Percentiles rank a stretch among this genome's conserved stretches.
Conservation (phyloP, 2,888 invertebrate genomes). For the Terebella lapidaria region DNA sequence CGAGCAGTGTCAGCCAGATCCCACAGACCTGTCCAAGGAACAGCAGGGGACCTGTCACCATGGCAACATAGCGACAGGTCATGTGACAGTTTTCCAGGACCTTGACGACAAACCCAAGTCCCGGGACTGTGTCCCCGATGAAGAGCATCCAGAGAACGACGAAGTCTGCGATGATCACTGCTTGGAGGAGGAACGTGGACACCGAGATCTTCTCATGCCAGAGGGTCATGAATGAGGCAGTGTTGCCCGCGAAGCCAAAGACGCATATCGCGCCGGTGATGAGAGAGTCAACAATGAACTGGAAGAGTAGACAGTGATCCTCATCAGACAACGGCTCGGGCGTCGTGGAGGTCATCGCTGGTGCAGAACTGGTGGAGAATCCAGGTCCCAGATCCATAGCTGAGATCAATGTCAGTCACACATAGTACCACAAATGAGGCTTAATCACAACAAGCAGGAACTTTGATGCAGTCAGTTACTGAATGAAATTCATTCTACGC, state of each 20-base stretch:
- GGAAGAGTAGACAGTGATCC: conserved; percentile 15
- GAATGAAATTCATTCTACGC: too few relatives aligned
- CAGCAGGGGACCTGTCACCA: conserved; percentile 19
- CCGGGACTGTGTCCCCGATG: conserved; percentile 18
- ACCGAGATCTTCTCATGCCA: conserved; percentile 11
- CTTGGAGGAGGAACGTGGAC: conserved; percentile 17
- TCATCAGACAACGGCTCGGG: too few relatives aligned
- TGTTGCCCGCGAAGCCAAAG: conserved; percentile 16
- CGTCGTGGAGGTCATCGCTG: too few relatives aligned
- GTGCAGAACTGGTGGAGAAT: too few relatives aligned
- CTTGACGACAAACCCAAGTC: conserved; percentile 11
- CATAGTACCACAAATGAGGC: too few relatives aligned
- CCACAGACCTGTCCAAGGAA: conserved; percentile 14
- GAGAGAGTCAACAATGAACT: conserved; percentile 12
- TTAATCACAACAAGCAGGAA: too few relatives aligned
- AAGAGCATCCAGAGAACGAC: conserved; percentile 22
- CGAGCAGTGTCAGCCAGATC: conserved; percentile 17
- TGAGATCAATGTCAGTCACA: too few relatives aligned
- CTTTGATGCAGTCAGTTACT: too few relatives aligned
- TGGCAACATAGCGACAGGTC: conserved; percentile 12
- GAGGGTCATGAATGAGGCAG: conserved; percentile 12
- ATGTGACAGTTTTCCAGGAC: conserved; percentile 11
- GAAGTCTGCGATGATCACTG: conserved; percentile 15
- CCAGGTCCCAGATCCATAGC: too few relatives aligned
- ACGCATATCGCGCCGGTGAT: conserved; percentile 18